Evolutionary conservation across 35 echinoderm and acorn worm species (phyloP).

Genomic region (Ophiothrix spiculata): DNA sequence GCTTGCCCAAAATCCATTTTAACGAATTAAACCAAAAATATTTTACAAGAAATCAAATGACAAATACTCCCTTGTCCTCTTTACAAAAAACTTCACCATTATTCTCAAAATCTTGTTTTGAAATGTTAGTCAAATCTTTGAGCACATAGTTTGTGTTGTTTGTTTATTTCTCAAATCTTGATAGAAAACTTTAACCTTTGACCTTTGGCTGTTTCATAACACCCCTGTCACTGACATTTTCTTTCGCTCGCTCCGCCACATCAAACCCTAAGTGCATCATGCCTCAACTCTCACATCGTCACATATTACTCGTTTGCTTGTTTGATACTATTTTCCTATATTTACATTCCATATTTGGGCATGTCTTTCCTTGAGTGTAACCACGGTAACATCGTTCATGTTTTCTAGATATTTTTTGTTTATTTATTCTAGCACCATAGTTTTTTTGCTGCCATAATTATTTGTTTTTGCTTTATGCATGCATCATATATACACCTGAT

Average conservation of each 20-base stretch:
- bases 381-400: not conserved
- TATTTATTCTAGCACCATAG: not conserved
- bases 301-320: not conserved
- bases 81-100: not conserved
- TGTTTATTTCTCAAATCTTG: not conserved
- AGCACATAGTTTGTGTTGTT: not conserved
- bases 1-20: constrained; percentile 2
- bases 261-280: not conserved
- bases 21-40: too few relatives aligned
- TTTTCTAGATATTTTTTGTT: not conserved
- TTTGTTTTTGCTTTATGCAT: constrained; percentile 12
- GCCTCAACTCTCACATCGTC: not conserved
- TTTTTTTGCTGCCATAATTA: constrained; percentile 8
- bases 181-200: not conserved
- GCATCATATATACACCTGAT: not conserved
- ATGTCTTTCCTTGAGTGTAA: constrained; percentile 9
- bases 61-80: not conserved
- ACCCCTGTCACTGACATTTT: not conserved
- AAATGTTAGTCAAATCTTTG: not conserved
- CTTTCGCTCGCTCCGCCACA: not conserved
- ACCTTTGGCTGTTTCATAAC: constrained; percentile 1
- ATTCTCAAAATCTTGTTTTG: not conserved
- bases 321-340: constrained; percentile 6
- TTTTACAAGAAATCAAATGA: not conserved
- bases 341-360: constrained; percentile 8